phyloP scores from a whole-genome alignment of 2,113 vertebrate genomes.

The Anguilla rostrata region DNA sequence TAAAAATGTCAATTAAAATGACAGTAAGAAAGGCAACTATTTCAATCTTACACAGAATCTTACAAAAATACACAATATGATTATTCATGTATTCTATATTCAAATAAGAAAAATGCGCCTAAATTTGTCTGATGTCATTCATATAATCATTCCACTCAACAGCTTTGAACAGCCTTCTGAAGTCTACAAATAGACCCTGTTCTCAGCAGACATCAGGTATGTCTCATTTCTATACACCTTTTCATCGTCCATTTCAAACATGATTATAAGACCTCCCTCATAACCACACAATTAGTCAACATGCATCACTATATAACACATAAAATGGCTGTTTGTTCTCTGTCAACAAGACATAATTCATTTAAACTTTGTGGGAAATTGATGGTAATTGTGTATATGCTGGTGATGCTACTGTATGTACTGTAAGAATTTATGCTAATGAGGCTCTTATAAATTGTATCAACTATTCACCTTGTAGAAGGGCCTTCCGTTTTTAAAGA shows the following conservation, averaged over 20 bases:
- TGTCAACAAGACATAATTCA: neutral
- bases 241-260: neutral
- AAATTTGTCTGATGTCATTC: neutral
- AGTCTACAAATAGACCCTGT: neutral
- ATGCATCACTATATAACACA: conserved; percentile 3
- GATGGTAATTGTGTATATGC: neutral
- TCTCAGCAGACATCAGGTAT: neutral
- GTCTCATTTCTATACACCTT: neutral
- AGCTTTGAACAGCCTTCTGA: neutral
- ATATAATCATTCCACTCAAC: neutral
- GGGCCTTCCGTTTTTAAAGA: conserved; percentile 10
- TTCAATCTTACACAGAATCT: too few species aligned
- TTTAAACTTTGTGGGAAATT: neutral
- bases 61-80: too few species aligned
- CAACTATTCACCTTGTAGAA: conserved; percentile 25
- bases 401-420: conserved; percentile 4
- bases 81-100: neutral
- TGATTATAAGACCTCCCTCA: conserved; percentile 13
- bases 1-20: too few species aligned
- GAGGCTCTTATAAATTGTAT: conserved; percentile 28
- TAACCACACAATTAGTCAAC: conserved; percentile 10
- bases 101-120: neutral
- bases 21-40: too few species aligned
- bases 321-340: conserved; percentile 1
- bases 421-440: conserved; percentile 36